Evolutionary conservation across 2,113 vertebrate species (phyloP), one percentile per base, ranked within the genome.

Genomic region (Gobiocypris rarus): DNA sequence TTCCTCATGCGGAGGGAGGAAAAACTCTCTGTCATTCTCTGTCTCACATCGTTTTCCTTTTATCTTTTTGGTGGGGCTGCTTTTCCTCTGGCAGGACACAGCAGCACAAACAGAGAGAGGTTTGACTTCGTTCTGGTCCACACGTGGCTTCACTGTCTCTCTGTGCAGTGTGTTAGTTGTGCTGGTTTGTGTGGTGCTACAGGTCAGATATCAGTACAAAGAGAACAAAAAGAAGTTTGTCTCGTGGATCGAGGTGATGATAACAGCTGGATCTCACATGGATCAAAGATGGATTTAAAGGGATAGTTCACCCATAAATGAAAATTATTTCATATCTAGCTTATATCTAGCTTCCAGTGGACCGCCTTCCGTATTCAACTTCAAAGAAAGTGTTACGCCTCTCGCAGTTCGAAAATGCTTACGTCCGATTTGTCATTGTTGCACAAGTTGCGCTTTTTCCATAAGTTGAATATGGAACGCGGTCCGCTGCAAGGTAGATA

Each of bases 41-140:
- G 26, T 31, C 45, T 50, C 15, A 50, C 50, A 38, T 79, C 4
- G 1, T 26, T 79, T 10, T 59, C 41, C 76, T 79, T 78, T 79
- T 45, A 63, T 79, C 76, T 79, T 63, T 78, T 77, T 73, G 75
- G 34, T 77, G 54, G 75, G 54, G 54, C 54, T 41, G 13, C 63
- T 78, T 78, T 78, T 78, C 75, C 56, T 78, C 75, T 45, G 75
- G 75, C 56, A 61, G 34, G 56, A 26, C n/a, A 17, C 28, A 43
- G 34, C 26, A 24, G 13, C 34, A 78, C 7, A 61, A 61, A 63
- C 10, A 61, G 4, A 43, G 54, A 79, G 38, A 8, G 19, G 28
- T 41, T 41, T 56, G 22, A 13, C 52, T 41, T 58, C 15, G 4
- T 31, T 54, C 74, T 34, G 19, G 50, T 56, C 50, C 52, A n/a